Base-by-base conservation (phyloP, 2,113 vertebrate genomes). In the Cyphomyrus plagiostoma region DNA sequence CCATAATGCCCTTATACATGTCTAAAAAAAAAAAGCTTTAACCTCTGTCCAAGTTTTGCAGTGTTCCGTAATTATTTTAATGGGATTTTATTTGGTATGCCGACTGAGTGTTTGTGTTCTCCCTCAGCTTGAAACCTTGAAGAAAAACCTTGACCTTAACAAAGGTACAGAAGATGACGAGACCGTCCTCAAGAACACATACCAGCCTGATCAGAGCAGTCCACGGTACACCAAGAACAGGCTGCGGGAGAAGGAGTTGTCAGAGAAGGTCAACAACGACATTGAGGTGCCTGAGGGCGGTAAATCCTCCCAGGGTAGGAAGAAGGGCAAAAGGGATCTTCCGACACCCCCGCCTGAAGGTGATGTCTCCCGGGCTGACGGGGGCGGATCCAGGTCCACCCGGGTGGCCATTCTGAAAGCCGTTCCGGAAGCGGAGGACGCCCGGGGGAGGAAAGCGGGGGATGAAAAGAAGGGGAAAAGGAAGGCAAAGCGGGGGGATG, bases 51-150 rank as follows among this genome's bases (percentile, higher is more conserved):
- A 0, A 42, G 46, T 85, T 49, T 84, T 46, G 21, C 46, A 26
- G 19, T 13, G 82, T 85, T 23, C 82, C 1, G n/a, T 17, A 94
- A 86, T 62, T 88, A 48, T 74, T 49, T 74, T 21, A 46, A 3
- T 77, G 53, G 7, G 48, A 21, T 48, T 19, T 87, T 66, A 9
- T 66, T 17, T 19, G 13, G 6, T 80, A 42, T 80, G 17, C 35
- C 1, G 15, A 80, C 42, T 84, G 56, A 6, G 6, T 19, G 11
- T 83, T 87, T 77, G 52, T 35, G 11, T 10, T 92, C 80, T 94
- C n/a, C 94, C 89, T 49, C 91, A 99, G 98, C 96, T 97, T 94
- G 96, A 97, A 86, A 95, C 94, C 17, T 93, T 97, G 82, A 96
- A 91, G 92, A 96, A 94, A 91, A 96, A 95, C 92, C 93, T 96